A percentile compares a stretch with the other conserved stretches of the same genome.
These are phyloP conservation scores for Harpalus rufipes DNA, from an alignment of 2,888 invertebrate genomes.

Conservation along the genomic window DNA sequence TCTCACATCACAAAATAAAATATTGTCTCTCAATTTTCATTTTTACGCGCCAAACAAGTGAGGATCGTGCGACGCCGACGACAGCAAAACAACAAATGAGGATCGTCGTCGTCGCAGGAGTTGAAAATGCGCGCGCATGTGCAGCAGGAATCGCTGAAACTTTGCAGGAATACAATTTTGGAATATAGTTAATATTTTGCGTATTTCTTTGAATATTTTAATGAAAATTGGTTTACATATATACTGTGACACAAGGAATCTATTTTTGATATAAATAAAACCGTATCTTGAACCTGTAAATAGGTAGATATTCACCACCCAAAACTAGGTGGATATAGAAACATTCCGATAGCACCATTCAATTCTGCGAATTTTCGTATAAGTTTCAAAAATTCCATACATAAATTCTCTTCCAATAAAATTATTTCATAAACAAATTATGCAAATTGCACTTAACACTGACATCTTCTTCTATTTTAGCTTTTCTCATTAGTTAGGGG, in stretches of 20 bases:
- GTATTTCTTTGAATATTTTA: background rate
- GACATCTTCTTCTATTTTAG: too few species aligned
- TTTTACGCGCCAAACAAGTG: background rate
- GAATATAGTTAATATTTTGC: background rate
- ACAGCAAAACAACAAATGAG: background rate
- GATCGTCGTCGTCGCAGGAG: background rate
- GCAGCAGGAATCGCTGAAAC: background rate
- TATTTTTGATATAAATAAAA: too few species aligned
- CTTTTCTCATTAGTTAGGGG: too few species aligned
- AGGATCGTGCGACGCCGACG: background rate
- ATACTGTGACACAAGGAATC: background rate
- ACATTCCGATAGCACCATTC: too few species aligned
- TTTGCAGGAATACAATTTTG: background rate
- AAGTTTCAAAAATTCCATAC: too few species aligned
- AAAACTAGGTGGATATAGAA: too few species aligned
- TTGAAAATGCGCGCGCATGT: background rate
- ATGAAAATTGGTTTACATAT: background rate
- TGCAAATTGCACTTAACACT: too few species aligned
- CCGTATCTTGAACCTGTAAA: too few species aligned
- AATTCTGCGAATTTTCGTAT: too few species aligned
- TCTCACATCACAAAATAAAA: background rate
- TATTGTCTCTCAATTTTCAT: background rate
- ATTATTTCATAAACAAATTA: too few species aligned
- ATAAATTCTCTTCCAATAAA: too few species aligned
- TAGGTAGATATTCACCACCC: too few species aligned